phyloP scores from a whole-genome alignment of 2,888 invertebrate genomes.

The Zaprionus lineosus region DNA sequence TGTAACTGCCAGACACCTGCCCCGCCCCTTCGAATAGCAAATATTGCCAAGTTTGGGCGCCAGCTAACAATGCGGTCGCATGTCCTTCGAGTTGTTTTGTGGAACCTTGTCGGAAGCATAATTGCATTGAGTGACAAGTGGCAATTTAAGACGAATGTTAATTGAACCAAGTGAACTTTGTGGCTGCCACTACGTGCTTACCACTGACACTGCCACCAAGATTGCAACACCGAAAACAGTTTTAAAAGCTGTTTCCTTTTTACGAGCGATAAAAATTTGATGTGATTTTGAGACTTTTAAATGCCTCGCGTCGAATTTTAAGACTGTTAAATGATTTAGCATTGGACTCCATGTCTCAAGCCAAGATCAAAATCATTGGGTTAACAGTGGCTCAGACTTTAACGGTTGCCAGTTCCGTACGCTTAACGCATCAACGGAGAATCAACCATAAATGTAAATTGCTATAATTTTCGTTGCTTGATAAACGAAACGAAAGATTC shows the following conservation, averaged over 20 bases:
- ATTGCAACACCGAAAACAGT: neutral
- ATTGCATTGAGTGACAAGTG: constrained; percentile 7
- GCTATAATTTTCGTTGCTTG: neutral
- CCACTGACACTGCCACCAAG: neutral
- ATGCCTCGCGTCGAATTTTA: neutral
- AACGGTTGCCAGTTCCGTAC: constrained; percentile 7
- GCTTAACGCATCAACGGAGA: neutral
- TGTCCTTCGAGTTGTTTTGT: constrained; percentile 27
- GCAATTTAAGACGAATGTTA: neutral
- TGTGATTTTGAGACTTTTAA: constrained; percentile 12
- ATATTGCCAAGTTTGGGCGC: constrained; percentile 9
- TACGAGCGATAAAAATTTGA: constrained; percentile 20
- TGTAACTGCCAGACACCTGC: too few species aligned
- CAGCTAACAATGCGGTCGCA: neutral
- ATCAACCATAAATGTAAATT: neutral
- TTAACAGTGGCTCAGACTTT: constrained; percentile 13
- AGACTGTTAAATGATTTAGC: constrained; percentile 47
- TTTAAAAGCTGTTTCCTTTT: constrained; percentile 5
- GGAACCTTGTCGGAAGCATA: constrained; percentile 16
- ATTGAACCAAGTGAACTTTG: constrained; percentile 12
- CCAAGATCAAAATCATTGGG: constrained; percentile 59
- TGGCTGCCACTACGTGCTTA: neutral
- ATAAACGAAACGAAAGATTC: constrained; percentile 48
- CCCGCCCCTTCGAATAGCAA: neutral
- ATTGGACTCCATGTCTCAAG: constrained; percentile 49